Conservation (phyloP, 2,797 vertebrate genomes). For the Babyrousa celebensis region DNA sequence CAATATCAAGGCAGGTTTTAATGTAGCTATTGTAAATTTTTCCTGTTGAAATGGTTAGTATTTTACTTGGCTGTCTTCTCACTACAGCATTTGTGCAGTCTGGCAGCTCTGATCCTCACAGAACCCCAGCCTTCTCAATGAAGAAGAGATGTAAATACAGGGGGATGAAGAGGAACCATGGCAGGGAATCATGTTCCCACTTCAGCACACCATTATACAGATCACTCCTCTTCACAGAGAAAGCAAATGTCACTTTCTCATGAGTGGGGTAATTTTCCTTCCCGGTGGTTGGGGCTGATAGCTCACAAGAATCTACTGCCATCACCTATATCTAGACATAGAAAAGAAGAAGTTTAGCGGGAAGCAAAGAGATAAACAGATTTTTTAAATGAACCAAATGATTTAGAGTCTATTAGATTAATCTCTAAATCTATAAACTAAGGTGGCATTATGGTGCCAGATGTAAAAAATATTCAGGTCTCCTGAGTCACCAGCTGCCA, state of each 20-base stretch:
- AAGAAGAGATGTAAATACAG: background rate
- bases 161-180: background rate
- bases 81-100: background rate
- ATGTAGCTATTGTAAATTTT: background rate
- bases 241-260: background rate
- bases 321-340: background rate
- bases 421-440: background rate
- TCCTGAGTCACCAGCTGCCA: constrained; percentile 13
- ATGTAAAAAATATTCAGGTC: background rate
- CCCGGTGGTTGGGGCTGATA: background rate
- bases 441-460: background rate
- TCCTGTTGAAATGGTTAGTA: constrained; percentile 29
- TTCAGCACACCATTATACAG: background rate
- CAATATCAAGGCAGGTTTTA: background rate
- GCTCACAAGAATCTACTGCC: background rate
- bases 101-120: background rate
- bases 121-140: background rate
- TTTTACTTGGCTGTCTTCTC: constrained; percentile 3
- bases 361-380: background rate
- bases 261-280: background rate
- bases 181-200: fast-evolving
- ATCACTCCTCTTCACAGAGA: background rate
- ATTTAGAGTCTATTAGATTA: background rate
- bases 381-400: constrained; percentile 9
- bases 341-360: background rate